Base-by-base conservation (phyloP, 2,797 vertebrate species). In the Sandelia bainsii region DNA sequence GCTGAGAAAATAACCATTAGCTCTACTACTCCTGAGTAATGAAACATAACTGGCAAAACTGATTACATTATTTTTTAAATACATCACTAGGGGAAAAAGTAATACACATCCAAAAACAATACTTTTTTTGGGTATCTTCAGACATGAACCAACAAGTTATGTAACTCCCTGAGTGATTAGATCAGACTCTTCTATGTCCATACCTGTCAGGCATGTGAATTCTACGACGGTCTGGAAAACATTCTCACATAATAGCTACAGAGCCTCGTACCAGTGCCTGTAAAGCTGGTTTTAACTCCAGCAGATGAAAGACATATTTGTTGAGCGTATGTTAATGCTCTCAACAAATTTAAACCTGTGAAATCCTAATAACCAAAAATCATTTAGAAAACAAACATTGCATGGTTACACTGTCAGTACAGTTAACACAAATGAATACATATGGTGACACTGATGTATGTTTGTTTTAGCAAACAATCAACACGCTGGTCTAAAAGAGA, bases 91-190 rank as follows among this genome's bases (percentile, higher is more conserved):
- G 11, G 32, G 8, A 51, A 37, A 53, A 37, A 25, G 61, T 39
- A 1, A 53, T 42, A 45, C 42, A 16, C 22, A 39, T 46, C 62
- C 48, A 66, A 77, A 62, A 74, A 19, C 9, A 56, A 66, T 16
- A 34, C 27, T 14, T 62, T 57, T 52, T 37, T 39, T 54, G 29
- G 61, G 44, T 64, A 44, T 58, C 42, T 60, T 68, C 63, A 79
- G 60, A 67, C 82, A 80, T n/a, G 80, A 85, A 75, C 65, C 53
- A 56, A 87, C 79, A 86, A 75, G 87, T 79, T 50, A 20, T 42
- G 75, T 37, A 57, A 34, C 63, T 76, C 57, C 54, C 50, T 54
- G 51, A 2, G 49, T 51, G 65, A 84, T 86, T 75, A 72, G 63
- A 90, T 85, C 72, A 73, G 53, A 67, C 54, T 71, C 52, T 40